Percentiles rank a stretch among this genome's conserved stretches.
These are phyloP conservation scores for Drosophila mimica DNA, from an alignment of 2,888 invertebrate species.

Conservation along the genomic window DNA sequence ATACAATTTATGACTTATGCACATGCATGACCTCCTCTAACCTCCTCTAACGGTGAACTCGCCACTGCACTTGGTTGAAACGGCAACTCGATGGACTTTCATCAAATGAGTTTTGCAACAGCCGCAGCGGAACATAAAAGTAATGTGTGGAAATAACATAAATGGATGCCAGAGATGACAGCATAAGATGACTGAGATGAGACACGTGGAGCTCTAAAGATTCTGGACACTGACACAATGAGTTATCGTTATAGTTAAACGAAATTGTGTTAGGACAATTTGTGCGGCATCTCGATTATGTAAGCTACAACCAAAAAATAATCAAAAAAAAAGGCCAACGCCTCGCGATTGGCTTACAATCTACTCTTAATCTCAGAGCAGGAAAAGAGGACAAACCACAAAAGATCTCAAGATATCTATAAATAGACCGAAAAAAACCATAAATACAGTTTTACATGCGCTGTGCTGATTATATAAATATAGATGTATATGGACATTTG, in stretches of 20 bases:
- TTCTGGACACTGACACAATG: constrained; percentile 33
- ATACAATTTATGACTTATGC: constrained; percentile 70
- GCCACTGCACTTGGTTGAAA: constrained; percentile 9
- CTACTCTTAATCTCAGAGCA: constrained; percentile 36
- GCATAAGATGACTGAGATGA: background rate
- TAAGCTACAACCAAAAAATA: constrained; percentile 19
- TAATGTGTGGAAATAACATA: constrained; percentile 61
- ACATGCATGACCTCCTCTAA: constrained; percentile 55
- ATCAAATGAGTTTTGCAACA: constrained; percentile 42
- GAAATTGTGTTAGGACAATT: constrained; percentile 32
- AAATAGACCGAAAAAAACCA: constrained; percentile 29
- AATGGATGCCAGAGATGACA: constrained; percentile 25
- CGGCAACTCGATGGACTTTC: constrained; percentile 29
- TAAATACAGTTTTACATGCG: constrained; percentile 6
- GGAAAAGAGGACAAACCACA: constrained; percentile 30
- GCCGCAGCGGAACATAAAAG: constrained; percentile 56
- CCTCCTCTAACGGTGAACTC: constrained; percentile 7
- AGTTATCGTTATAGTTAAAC: constrained; percentile 14
- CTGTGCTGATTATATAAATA: constrained; percentile 1
- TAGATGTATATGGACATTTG: constrained; percentile 1
- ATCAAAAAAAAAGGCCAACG: constrained; percentile 8
- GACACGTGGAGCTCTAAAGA: constrained; percentile 10
- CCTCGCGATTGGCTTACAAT: constrained; percentile 45
- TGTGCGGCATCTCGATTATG: constrained; percentile 21
- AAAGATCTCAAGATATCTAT: constrained; percentile 22